Conservation (phyloP, 2,113 vertebrate genomes). For the Cervus canadensis region DNA sequence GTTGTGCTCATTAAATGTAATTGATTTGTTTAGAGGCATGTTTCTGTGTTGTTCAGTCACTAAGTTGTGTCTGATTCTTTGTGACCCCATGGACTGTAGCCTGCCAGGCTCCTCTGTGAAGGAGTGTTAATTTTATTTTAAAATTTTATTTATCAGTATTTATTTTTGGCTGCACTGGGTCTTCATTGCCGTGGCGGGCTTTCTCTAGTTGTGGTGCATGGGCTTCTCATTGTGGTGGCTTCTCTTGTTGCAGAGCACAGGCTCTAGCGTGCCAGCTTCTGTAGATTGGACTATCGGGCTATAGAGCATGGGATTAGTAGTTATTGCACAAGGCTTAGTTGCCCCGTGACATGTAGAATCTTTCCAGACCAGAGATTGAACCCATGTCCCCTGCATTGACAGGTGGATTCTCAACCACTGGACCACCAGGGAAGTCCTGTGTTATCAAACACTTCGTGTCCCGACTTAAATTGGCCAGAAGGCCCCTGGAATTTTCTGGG, state of each 20-base stretch:
- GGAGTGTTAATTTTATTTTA: background rate
- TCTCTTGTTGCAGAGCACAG: background rate
- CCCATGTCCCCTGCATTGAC: background rate
- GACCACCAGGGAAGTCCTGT: background rate
- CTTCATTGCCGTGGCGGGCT: background rate
- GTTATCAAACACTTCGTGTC: background rate
- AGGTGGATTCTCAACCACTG: background rate
- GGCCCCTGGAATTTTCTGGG: background rate
- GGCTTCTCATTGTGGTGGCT: rapidly evolving
- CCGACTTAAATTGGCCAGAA: background rate
- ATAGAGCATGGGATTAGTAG: background rate
- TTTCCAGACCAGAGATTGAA: background rate
- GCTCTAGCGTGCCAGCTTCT: background rate
- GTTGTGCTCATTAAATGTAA: background rate
- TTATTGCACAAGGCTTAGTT: background rate
- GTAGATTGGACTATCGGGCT: background rate
- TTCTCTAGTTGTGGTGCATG: background rate
- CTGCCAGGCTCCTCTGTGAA: background rate
- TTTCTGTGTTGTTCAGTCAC: background rate
- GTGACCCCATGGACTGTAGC: background rate
- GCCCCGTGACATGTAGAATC: background rate
- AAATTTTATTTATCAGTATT: background rate
- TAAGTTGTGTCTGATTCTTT: background rate
- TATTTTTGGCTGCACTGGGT: background rate
- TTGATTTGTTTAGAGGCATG: background rate